phyloP scores from a whole-genome alignment of 2,113 vertebrate species.

The Felis chaus region DNA sequence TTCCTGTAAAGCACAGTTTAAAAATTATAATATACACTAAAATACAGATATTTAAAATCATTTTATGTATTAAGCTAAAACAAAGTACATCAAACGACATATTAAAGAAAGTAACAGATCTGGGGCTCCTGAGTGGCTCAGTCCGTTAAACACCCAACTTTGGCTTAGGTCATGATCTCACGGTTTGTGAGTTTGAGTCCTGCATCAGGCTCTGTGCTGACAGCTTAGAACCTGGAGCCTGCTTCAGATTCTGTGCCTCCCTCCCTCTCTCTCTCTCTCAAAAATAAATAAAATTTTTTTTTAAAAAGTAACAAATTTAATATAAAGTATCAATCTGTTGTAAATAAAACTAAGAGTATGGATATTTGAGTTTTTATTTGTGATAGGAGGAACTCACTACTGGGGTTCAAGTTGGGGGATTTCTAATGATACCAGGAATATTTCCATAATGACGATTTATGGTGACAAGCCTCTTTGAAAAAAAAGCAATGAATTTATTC shows the following conservation, averaged over 20 bases:
- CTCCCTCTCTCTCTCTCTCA: too few relatives aligned
- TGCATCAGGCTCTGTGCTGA: too few relatives aligned
- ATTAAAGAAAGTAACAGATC: conserved; percentile 11
- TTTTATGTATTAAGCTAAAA: background rate
- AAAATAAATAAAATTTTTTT: too few relatives aligned
- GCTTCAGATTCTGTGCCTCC: too few relatives aligned
- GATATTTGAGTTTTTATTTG: conserved; percentile 33
- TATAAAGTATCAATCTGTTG: conserved; percentile 12
- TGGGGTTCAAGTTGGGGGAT: fast-evolving
- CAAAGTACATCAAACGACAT: background rate
- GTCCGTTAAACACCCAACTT: too few relatives aligned
- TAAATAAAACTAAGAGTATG: conserved; percentile 33
- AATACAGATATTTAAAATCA: background rate
- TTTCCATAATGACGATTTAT: conserved; percentile 11
- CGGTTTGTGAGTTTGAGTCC: too few relatives aligned
- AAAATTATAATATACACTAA: background rate
- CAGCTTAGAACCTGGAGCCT: too few relatives aligned
- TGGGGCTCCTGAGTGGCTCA: too few relatives aligned
- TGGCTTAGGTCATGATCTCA: too few relatives aligned
- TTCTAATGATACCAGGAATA: background rate
- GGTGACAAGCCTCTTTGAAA: background rate
- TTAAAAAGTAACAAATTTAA: background rate
- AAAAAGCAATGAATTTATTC: background rate
- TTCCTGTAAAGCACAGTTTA: background rate
- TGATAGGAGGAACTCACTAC: background rate